Base-by-base conservation (phyloP, 1,140 invertebrate genomes). In the Scaptomyza hsui region DNA sequence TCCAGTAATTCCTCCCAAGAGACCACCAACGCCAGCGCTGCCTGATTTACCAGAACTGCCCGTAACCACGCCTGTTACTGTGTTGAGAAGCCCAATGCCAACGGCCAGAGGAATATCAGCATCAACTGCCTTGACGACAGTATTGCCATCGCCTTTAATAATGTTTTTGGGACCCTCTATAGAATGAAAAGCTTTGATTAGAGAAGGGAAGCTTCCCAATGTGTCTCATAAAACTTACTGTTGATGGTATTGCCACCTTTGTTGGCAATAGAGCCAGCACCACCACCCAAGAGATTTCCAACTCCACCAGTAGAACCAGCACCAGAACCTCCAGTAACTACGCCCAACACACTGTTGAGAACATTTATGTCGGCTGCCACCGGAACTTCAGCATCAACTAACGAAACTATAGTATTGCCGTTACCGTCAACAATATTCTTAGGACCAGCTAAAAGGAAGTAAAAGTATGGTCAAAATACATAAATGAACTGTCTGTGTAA, bases 201-300 rank as follows among this genome's bases (percentile, higher is more conserved):
- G n/a, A n/a, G n/a, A n/a, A n/a, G n/a, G n/a, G n/a, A n/a, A n/a
- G n/a, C n/a, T n/a, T n/a, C n/a, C n/a, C n/a, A n/a, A n/a, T n/a
- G n/a, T n/a, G n/a, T n/a, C n/a, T n/a, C n/a, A n/a, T n/a, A n/a
- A n/a, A 10, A 76, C 78, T 70, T 47, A 82, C 78, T 26, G 6
- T 29, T 57, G 0, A 75, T 41, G 1, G 24, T 9, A 19, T 81
- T 81, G 18, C 78, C 78, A 10, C 61, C 39, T 12, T 32, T 10
- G 10, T 32, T 57, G 7, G 53, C 63, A 51, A 24, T 7, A n/a
- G n/a, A n/a, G n/a, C n/a, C n/a, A n/a, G n/a, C n/a, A n/a, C n/a
- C n/a, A n/a, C n/a, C n/a, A n/a, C n/a, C n/a, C n/a, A n/a, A n/a
- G n/a, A n/a, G n/a, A n/a, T n/a, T n/a, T n/a, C n/a, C n/a, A 24